A percentile compares a stretch with the other conserved stretches of the same genome.
Conservation (phyloP, 92 coral and sea anemone genomes). For the Porites cylindrica region DNA sequence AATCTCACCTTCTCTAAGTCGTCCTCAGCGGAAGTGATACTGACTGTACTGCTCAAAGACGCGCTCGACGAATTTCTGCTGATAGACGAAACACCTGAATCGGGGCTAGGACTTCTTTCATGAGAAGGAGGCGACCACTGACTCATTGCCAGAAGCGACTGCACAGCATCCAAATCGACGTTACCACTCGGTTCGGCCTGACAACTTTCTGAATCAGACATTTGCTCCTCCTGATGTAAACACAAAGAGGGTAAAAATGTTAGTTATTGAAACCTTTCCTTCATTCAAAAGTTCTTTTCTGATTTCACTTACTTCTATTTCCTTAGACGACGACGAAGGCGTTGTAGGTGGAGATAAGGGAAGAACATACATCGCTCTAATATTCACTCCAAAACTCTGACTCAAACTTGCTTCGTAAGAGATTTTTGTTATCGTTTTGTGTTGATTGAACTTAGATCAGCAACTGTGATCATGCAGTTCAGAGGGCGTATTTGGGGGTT, state of each 20-base stretch:
- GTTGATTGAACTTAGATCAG: constrained; percentile 94
- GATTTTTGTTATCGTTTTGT: constrained; percentile 74
- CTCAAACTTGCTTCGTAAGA: constrained; percentile 29
- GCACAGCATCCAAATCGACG: constrained; percentile 97
- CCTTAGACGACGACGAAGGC: constrained; percentile 86
- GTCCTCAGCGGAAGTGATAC: constrained; percentile 74
- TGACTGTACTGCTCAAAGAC: constrained; percentile 81
- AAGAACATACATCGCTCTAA: constrained; percentile 80
- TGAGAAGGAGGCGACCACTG: constrained; percentile 98
- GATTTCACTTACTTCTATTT: constrained; percentile 90
- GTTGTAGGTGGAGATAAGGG: constrained; percentile 99
- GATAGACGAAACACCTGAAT: constrained; percentile 80
- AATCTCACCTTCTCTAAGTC: constrained; percentile 23
- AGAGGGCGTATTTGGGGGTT: constrained; percentile 94
- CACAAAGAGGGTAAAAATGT: constrained; percentile 34
- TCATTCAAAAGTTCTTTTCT: background rate
- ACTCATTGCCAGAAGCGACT: constrained; percentile 98
- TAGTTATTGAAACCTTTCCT: background rate
- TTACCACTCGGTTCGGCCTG: constrained; percentile 65
- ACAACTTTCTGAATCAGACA: constrained; percentile 56
- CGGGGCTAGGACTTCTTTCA: constrained; percentile 89
- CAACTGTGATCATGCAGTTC: constrained; percentile 83
- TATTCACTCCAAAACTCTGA: constrained; percentile 34
- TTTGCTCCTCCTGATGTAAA: constrained; percentile 74
- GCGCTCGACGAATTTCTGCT: constrained; percentile 97